Evolutionary conservation across 2,797 vertebrate species (phyloP).

Genomic region (Percopsis omiscomaycus): DNA sequence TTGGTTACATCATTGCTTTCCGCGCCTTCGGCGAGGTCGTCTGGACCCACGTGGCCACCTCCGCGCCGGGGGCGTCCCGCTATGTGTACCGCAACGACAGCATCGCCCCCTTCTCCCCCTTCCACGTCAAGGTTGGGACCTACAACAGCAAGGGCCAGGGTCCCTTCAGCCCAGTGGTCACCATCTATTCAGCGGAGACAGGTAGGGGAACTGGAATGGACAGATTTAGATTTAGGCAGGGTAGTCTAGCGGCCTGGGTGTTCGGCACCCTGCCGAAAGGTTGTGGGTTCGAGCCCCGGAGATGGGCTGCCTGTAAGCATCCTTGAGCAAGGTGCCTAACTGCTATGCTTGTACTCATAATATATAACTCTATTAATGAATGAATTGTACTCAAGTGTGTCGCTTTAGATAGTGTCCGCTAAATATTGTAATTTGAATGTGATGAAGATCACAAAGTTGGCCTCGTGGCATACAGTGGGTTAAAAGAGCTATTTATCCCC

Average conservation of each 20-base stretch:
- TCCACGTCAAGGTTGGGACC: slow-evolving; percentile 93
- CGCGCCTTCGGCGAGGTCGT: slow-evolving; percentile 85
- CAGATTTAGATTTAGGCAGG: not conserved
- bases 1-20: slow-evolving; percentile 95
- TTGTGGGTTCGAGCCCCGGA: too few species aligned
- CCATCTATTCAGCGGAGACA: slow-evolving; percentile 93
- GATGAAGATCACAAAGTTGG: slow-evolving; percentile 35
- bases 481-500: slow-evolving; percentile 1
- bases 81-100: slow-evolving; percentile 93
- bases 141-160: slow-evolving; percentile 97
- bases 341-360: too few species aligned
- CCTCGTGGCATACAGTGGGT: slow-evolving; percentile 23
- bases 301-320: too few species aligned
- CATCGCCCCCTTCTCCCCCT: slow-evolving; percentile 91
- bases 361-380: too few species aligned
- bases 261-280: too few species aligned
- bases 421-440: slow-evolving; percentile 10
- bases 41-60: slow-evolving; percentile 94
- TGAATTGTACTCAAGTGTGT: too few species aligned
- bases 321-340: too few species aligned
- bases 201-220: slow-evolving; percentile 72
- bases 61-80: slow-evolving; percentile 84
- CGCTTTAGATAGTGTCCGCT: too few species aligned
- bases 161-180: slow-evolving; percentile 88
- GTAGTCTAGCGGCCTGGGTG: too few species aligned